Percentiles rank a stretch among this genome's conserved stretches.
phyloP scores from a whole-genome alignment of 2,113 vertebrate species.

The Pao palembangensis region DNA sequence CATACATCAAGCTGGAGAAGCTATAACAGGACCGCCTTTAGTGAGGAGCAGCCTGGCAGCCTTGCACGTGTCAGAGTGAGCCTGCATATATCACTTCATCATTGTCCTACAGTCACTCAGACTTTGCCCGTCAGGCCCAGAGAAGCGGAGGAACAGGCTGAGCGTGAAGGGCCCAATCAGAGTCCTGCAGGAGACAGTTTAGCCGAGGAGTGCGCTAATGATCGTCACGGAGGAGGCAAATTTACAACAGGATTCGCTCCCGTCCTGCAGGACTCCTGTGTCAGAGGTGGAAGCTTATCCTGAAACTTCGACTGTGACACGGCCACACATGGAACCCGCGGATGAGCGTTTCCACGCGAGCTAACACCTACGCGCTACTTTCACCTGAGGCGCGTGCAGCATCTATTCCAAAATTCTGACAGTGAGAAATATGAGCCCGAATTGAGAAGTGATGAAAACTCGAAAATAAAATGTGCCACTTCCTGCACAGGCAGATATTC shows the following conservation, averaged over 20 bases:
- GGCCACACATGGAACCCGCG: not conserved
- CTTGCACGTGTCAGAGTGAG: slow-evolving; percentile 16
- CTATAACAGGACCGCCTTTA: not conserved
- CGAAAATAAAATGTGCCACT: slow-evolving; percentile 2
- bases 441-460: slow-evolving; percentile 13
- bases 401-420: slow-evolving; percentile 9
- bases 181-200: slow-evolving; percentile 70
- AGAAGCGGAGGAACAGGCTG: slow-evolving; percentile 56
- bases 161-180: slow-evolving; percentile 61
- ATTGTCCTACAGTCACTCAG: slow-evolving; percentile 70
- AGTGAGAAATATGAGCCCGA: slow-evolving; percentile 27
- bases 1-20: slow-evolving; percentile 18
- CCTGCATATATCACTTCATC: slow-evolving; percentile 64
- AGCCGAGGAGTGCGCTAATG: slow-evolving; percentile 76
- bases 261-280: slow-evolving; percentile 60
- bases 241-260: slow-evolving; percentile 68
- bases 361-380: slow-evolving; percentile 35
- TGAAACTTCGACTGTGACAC: slow-evolving; percentile 13
- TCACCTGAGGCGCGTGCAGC: slow-evolving; percentile 19
- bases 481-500: slow-evolving; percentile 8
- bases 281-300: slow-evolving; percentile 60
- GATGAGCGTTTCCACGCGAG: slow-evolving; percentile 19
- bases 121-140: slow-evolving; percentile 59
- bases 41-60: slow-evolving; percentile 25
- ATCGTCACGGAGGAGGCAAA: slow-evolving; percentile 65